Base-by-base conservation (phyloP, 2,888 invertebrate species). In the Nemotelus pantherinus region DNA sequence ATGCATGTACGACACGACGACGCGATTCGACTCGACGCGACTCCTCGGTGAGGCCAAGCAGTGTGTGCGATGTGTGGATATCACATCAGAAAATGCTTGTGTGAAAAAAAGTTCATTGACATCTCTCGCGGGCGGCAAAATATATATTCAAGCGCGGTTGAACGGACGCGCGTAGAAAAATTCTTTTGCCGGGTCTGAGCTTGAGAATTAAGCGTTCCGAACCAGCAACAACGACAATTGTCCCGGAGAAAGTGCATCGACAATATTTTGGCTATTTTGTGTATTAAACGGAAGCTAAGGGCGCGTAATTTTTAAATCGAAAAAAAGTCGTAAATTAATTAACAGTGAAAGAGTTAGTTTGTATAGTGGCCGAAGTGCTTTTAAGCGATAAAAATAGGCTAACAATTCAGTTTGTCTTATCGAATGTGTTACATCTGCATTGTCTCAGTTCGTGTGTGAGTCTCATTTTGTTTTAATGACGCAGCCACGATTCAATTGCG, bases 101-200 rank as follows among this genome's bases (percentile, higher is more conserved):
- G 68, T 76, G 81, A 82, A 83, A 85, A 76, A 83, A 85, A 84
- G 86, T 86, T 86, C 86, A 87, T 86, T 86, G 87, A 86, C 87
- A 86, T 77, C 70, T 77, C 70, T 70, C 70, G 70, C 77, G 77
- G 76, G 76, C 76, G 76, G 76, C 65, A 53, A 60, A 77, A 70
- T 70, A 50, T 60, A 63, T 50, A 71, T 70, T 70, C 60, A 50
- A 55, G 57, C 76, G 43, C 64, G 64, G 3, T 7, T 48, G 60
- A 25, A 74, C 67, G 58, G 77, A 48, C 65, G 65, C 60, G 58
- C 53, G 76, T 76, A 76, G 64, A 76, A 64, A 75, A 64, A 76
- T 65, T 76, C 76, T 76, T 63, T 76, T 70, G 70, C 70, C 70
- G 55, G 70, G 70, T 53, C 53, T 53, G 65, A 65, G 65, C 53